A percentile compares a stretch with the other conserved stretches of the same genome.
These are phyloP conservation scores for Anas platyrhynchos DNA, from an alignment of 2,113 vertebrate genomes.

Conservation along the genomic window DNA sequence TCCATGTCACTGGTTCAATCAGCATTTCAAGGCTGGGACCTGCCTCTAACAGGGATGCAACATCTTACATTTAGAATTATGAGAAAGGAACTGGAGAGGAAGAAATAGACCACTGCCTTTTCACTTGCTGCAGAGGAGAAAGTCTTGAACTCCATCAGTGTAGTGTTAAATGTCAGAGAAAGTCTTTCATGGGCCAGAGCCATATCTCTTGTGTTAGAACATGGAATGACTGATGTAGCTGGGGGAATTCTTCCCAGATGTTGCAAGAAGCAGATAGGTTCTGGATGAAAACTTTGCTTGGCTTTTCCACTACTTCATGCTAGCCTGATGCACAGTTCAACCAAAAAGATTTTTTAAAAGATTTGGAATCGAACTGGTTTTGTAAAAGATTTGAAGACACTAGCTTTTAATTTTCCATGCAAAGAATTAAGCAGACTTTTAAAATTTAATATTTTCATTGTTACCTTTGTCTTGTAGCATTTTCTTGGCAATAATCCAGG, in stretches of 20 bases:
- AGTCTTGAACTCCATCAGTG: not conserved
- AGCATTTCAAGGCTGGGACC: not conserved
- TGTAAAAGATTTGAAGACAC: not conserved
- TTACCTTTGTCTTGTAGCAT: not conserved
- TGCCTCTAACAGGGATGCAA: not conserved
- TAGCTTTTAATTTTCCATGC: not conserved
- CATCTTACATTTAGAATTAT: not conserved
- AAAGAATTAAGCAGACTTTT: not conserved
- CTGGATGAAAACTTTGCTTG: conserved; percentile 2
- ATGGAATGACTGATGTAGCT: conserved; percentile 5
- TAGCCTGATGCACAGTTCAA: not conserved
- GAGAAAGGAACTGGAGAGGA: not conserved
- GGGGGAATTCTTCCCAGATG: conserved; percentile 27
- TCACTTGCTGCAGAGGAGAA: not conserved
- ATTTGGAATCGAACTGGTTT: not conserved
- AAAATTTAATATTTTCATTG: not conserved
- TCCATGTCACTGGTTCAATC: not conserved
- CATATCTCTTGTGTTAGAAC: conserved; percentile 4
- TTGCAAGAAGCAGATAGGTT: not conserved
- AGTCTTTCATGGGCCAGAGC: not conserved
- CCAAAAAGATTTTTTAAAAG: not conserved
- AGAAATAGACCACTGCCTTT: not conserved
- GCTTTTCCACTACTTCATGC: conserved; percentile 2
- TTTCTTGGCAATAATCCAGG: conserved; percentile 3
- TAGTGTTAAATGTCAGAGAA: not conserved